phyloP scores from a whole-genome alignment of 53 echinoderm and acorn worm species.

The Henricia sp. region DNA sequence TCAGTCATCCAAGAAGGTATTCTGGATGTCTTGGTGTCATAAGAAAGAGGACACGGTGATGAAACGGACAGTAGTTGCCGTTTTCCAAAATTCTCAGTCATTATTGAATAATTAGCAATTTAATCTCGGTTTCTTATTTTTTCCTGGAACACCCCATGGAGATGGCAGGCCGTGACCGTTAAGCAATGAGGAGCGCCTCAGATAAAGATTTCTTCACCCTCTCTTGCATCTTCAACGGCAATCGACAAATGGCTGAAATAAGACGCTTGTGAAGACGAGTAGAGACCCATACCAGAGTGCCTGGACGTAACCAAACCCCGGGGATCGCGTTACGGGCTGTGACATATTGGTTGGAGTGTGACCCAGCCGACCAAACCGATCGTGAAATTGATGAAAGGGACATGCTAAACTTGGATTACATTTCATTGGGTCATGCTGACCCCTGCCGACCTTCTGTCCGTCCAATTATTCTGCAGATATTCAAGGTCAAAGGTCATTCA shows the following conservation, averaged over 20 bases:
- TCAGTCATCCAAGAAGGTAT: no score
- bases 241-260: constrained; percentile 63
- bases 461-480: constrained; percentile 10
- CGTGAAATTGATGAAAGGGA: constrained; percentile 48
- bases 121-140: no score
- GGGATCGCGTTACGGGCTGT: constrained; percentile 38
- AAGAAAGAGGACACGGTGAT: no score
- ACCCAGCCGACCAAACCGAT: constrained; percentile 40
- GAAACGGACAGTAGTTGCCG: no score
- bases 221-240: constrained; percentile 38
- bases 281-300: constrained; percentile 15
- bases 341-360: constrained; percentile 36
- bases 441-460: constrained; percentile 21
- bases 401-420: constrained; percentile 53
- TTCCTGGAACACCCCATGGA: no score
- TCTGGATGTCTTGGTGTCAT: no score
- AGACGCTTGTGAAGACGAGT: constrained; percentile 19
- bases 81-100: no score
- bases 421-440: constrained; percentile 42
- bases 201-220: no score
- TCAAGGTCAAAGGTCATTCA: constrained; percentile 26
- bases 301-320: constrained; percentile 34
- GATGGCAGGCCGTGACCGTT: no score
- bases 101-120: no score
- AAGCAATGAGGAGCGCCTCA: no score